These are phyloP conservation scores for Leucophora obtusa DNA, from an alignment of 2,888 invertebrate genomes.

Conservation along the genomic window DNA sequence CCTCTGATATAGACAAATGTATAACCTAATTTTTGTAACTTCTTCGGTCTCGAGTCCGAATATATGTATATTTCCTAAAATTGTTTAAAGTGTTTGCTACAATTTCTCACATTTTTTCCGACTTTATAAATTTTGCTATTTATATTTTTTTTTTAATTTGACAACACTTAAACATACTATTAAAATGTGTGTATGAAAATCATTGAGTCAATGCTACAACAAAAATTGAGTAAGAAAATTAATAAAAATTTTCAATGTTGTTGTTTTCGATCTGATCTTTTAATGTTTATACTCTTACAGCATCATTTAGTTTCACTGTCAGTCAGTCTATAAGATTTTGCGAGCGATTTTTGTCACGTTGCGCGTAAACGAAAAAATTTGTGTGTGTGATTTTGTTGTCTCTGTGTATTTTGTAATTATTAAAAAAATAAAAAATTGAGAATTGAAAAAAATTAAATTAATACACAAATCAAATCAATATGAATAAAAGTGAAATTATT, in stretches of 20 bases:
- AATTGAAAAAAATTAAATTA: constrained; percentile 20
- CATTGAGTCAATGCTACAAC: constrained; percentile 41
- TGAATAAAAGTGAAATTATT: constrained; percentile 15
- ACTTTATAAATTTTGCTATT: no score
- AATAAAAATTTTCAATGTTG: constrained; percentile 42
- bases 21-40: no score
- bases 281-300: constrained; percentile 52
- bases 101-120: no score
- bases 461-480: not conserved
- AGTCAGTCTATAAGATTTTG: constrained; percentile 73
- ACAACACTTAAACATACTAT: not conserved
- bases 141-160: not conserved
- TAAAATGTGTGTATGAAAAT: not conserved
- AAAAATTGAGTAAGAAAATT: constrained; percentile 41
- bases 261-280: constrained; percentile 39
- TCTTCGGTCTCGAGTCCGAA: no score
- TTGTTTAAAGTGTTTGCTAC: no score
- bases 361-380: constrained; percentile 52
- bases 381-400: constrained; percentile 31
- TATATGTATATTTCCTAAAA: no score
- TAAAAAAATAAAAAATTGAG: constrained; percentile 21
- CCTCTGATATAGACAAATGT: no score
- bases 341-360: constrained; percentile 71
- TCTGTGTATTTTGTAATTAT: not conserved
- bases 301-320: constrained; percentile 61